Percentiles rank a stretch among this genome's conserved stretches.
Evolutionary conservation across 2,797 vertebrate species (phyloP).

Genomic region (Myotis findleyi): DNA sequence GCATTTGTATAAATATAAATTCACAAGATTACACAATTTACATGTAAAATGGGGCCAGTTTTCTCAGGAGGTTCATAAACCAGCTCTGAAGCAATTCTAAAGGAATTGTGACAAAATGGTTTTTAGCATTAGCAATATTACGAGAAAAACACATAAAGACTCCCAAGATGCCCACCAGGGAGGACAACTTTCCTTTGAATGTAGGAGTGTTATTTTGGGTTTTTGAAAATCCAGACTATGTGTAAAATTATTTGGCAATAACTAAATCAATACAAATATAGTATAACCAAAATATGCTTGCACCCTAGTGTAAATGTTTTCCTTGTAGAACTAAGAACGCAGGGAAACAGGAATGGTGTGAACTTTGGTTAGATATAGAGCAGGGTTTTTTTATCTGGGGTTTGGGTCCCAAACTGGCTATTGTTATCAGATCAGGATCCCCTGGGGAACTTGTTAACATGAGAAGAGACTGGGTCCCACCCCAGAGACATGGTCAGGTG

Average conservation of each 20-base stretch:
- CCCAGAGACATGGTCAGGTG: not conserved
- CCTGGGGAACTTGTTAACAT: conserved; percentile 28
- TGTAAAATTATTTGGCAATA: conserved; percentile 59
- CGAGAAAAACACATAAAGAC: conserved; percentile 60
- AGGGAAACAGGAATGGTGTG: not conserved
- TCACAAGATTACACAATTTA: conserved; percentile 77
- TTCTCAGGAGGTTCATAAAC: conserved; percentile 70
- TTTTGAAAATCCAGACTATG: conserved; percentile 22
- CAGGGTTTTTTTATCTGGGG: not conserved
- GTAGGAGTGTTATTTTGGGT: conserved; percentile 35
- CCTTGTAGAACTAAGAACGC: conserved; percentile 23
- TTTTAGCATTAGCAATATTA: conserved; percentile 68
- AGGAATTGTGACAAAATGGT: conserved; percentile 71
- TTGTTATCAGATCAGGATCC: not conserved
- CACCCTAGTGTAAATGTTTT: not conserved
- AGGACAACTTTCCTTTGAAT: conserved; percentile 59
- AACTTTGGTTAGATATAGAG: not conserved
- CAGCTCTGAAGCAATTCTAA: conserved; percentile 71
- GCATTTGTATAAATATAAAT: conserved; percentile 68
- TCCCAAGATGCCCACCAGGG: conserved; percentile 59
- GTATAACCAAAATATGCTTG: not conserved
- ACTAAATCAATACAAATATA: conserved; percentile 47
- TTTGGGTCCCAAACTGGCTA: not conserved
- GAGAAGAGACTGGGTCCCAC: not conserved
- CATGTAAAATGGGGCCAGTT: conserved; percentile 74